Evolutionary conservation across 2,113 vertebrate species (phyloP).

Genomic region (Microcebus tavaratra): DNA sequence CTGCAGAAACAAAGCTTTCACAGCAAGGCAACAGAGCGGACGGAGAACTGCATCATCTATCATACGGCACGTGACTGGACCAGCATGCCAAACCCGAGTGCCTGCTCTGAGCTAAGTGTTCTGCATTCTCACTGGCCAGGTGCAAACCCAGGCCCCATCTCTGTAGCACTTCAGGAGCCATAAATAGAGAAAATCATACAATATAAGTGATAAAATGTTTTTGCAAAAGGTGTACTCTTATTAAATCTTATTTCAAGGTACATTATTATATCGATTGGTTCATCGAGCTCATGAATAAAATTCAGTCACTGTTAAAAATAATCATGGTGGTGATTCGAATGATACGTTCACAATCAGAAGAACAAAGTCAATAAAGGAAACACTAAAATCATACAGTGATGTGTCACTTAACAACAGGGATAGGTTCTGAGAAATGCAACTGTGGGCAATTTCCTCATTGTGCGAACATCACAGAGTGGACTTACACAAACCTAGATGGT

Average conservation of each 20-base stretch:
- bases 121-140: neutral
- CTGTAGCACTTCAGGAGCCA: neutral
- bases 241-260: slow-evolving; percentile 18
- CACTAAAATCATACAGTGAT: neutral
- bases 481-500: neutral
- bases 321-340: neutral
- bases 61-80: neutral
- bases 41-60: neutral
- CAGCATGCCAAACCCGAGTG: neutral
- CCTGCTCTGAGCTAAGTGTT: neutral
- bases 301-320: neutral
- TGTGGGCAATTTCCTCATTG: neutral
- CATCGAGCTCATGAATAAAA: neutral
- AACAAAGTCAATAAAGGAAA: neutral
- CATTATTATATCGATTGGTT: neutral
- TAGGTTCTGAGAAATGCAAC: neutral
- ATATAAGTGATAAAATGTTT: neutral
- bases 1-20: neutral
- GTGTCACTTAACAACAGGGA: neutral
- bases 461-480: neutral
- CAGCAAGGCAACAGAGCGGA: neutral
- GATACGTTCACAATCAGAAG: neutral
- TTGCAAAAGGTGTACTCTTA: neutral
- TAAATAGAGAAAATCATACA: neutral
- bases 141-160: neutral